phyloP scores from a whole-genome alignment of 2,888 invertebrate species.

The Pasiphila rectangulata region DNA sequence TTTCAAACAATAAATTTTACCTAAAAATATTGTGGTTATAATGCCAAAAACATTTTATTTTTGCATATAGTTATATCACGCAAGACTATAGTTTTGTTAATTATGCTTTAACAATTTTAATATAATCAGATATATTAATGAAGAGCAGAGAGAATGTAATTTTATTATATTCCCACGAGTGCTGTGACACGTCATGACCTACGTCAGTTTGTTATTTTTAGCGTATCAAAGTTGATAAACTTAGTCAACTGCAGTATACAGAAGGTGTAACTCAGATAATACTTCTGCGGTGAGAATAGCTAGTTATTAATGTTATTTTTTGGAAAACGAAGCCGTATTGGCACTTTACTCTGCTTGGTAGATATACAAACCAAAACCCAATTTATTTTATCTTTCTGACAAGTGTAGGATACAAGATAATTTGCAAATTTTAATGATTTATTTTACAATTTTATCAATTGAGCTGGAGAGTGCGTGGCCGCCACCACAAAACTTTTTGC shows the following conservation, averaged over 20 bases:
- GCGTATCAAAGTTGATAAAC: constrained; percentile 65
- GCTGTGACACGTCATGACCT: constrained; percentile 41
- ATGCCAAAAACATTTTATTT: no score
- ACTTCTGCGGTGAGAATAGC: background rate
- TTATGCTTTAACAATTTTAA: no score
- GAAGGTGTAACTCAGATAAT: constrained; percentile 45
- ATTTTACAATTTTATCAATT: constrained; percentile 50
- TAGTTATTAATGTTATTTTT: no score
- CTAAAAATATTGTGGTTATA: background rate
- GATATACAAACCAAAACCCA: no score
- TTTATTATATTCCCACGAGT: constrained; percentile 48
- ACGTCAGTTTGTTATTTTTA: constrained; percentile 63
- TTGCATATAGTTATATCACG: no score
- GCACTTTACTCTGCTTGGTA: no score
- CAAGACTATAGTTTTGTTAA: no score
- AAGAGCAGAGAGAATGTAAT: constrained; percentile 24
- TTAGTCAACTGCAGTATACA: constrained; percentile 38
- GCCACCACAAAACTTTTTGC: constrained; percentile 67
- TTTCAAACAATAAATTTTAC: background rate
- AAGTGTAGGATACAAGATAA: no score
- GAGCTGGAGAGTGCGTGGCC: constrained; percentile 60
- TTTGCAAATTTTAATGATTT: constrained; percentile 22
- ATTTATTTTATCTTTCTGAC: no score
- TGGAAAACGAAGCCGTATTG: no score
- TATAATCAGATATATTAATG: no score